Percentiles rank a stretch among this genome's conserved stretches.
Conservation (phyloP, 2,113 vertebrate species). For the Irena cyanogastra region DNA sequence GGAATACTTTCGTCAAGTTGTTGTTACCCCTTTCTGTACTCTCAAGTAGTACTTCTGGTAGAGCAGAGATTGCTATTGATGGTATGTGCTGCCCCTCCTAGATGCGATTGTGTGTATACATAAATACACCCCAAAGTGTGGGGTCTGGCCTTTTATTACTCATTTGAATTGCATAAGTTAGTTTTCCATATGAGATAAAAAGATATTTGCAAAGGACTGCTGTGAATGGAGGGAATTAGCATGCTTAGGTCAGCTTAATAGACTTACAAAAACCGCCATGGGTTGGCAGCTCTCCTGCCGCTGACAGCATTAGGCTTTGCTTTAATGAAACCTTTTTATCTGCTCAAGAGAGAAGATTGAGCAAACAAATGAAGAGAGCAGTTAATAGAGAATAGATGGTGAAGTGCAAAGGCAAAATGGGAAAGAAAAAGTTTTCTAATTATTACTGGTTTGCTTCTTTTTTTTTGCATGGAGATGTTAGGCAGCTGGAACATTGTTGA, state of each 20-base stretch:
- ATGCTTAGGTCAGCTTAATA: conserved; percentile 22
- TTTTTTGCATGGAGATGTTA: background rate
- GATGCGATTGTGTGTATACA: background rate
- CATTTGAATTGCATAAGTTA: background rate
- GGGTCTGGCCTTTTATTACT: background rate
- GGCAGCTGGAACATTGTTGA: background rate
- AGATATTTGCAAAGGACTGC: background rate
- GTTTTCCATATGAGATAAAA: background rate
- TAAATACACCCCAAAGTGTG: background rate
- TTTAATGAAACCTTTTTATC: conserved; percentile 47
- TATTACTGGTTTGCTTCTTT: background rate
- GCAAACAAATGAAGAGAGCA: conserved; percentile 32
- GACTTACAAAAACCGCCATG: background rate
- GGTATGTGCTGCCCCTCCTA: background rate
- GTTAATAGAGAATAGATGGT: conserved; percentile 10
- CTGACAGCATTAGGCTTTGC: conserved; percentile 33
- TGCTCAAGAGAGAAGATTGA: background rate
- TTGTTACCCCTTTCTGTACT: background rate
- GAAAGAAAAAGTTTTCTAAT: background rate
- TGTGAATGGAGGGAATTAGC: conserved; percentile 1
- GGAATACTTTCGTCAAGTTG: background rate
- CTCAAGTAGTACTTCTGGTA: background rate
- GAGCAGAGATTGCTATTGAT: background rate
- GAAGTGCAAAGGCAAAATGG: background rate
- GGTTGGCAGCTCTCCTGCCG: conserved; percentile 1